Base-by-base conservation (phyloP, 1,140 invertebrate species). In the Hermetia illucens region DNA sequence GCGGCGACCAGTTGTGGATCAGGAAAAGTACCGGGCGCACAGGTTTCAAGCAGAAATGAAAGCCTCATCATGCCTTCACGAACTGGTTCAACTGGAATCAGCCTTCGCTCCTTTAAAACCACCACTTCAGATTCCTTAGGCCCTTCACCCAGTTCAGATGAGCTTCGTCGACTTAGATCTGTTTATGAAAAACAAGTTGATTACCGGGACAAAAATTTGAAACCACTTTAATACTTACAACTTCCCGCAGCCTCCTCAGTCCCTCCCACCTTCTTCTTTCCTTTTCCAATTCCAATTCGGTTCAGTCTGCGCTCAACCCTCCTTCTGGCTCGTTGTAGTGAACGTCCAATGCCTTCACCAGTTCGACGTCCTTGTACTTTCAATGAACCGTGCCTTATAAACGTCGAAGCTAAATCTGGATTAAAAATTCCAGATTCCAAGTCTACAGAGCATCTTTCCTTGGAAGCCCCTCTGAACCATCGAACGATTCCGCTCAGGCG, bases 1-100 rank as follows among this genome's bases (percentile, higher is more conserved):
- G 93, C 91, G n/a, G 88, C 91, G 50, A 98, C 76, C 22, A 99
- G 71, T 53, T 93, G 83, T 17, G 93, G 77, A 70, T 99, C 95
- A 3, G 95, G 95, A 30, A 97, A 77, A 2, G 82, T 76, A 12
- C 95, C 95, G 8, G 96, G 96, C 36, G 87, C 81, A 54, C 88
- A 94, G 20, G 86, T 91, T 61, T 98, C 93, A 39, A 98, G 57
- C 5, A 98, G 62, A 61, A 95, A 92, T 13, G 79, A 79, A 47
- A 96, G 79, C 40, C 89, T 65, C 18, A 79, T 62, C 64, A 92
- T 81, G 12, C 92, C 91, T 21, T 79, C 75, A 44, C 74, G 76
- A 8, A 95, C 66, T 0, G 79, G 70, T 33, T 71, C 66, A 1
- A 74, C 72, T 19, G 78, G 73, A 6, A 93, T 81, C 15, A 93